phyloP scores from a whole-genome alignment of 1,140 invertebrate species.

The Brachionus asplanchnoidis region DNA sequence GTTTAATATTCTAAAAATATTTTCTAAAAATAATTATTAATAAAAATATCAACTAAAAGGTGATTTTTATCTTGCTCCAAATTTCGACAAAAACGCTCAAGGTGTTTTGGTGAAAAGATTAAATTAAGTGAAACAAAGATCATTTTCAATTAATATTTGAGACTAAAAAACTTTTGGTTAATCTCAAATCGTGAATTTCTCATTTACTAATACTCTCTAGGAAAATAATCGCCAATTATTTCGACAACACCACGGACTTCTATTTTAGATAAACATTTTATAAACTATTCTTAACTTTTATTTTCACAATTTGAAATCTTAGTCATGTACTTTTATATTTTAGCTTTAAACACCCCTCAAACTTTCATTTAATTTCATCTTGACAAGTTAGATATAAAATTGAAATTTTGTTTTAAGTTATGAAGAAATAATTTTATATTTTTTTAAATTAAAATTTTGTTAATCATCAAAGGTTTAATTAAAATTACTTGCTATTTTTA shows the following conservation, averaged over 20 bases:
- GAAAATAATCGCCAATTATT: background rate
- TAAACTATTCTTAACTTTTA: background rate
- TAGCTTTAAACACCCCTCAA: background rate
- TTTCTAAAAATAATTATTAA: too few relatives aligned
- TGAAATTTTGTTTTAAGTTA: background rate
- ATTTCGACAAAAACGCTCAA: background rate
- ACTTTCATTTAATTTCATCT: background rate
- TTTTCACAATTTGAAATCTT: slow-evolving; percentile 15
- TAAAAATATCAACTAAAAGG: background rate
- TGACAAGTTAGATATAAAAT: background rate
- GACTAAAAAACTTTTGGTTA: background rate
- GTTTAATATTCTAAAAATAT: too few relatives aligned
- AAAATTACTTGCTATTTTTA: background rate
- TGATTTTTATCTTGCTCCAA: background rate
- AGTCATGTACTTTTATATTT: slow-evolving; percentile 17
- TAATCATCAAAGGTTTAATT: slow-evolving; percentile 9
- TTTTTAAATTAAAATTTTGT: background rate
- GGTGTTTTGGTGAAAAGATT: background rate
- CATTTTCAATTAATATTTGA: background rate
- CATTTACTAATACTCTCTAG: background rate
- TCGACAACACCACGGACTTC: background rate
- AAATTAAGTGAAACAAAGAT: background rate
- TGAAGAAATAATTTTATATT: background rate
- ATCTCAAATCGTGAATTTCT: background rate
- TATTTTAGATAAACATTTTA: background rate